Evolutionary conservation across 1,140 invertebrate genomes (phyloP), one percentile per base, ranked within the genome.

Genomic region (Bombus consobrinus): DNA sequence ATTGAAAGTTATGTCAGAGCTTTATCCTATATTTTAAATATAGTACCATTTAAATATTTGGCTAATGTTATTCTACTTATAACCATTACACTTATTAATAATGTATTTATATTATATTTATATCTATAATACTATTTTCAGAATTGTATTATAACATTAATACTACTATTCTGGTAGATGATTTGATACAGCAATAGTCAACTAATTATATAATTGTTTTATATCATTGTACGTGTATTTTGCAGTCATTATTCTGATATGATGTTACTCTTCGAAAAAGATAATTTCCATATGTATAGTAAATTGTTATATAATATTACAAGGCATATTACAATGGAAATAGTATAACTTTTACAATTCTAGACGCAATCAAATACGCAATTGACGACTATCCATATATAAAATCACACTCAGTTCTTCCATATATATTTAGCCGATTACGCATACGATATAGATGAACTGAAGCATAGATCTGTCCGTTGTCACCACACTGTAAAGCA

Each of bases 381-480:
- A 18, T 53, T 12, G n/a, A 73, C 3, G 39, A 13, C 53, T 68
- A n/a, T 32, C 12, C 4, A 25, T 57, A 34, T 25, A n/a, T 53
- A 57, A 43, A 62, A 73, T 57, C 32, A 25, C 22, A 43, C 59
- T 79, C 10, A 0, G 39, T 1, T 37, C 18, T 15, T 25, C 22
- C 6, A 22, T 77, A 37, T 47, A 34, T 57, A 68, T 77, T 69
- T n/a, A 77, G 47, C 64, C 69, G 43, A 78, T 72, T 68, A 39
- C 25, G 66, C 37, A 28, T 59, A 73, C 73, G 13, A 28, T 32
- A 43, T 18, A 18, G 28, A 72, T 72, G 3, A 41, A n/a, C 28
- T n/a, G 25, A n/a, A n/a, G 4, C 34, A 37, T n/a, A 53, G 43
- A 57, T 80, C 37, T 5, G 8, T 6, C 13, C 3, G 10, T 32